phyloP scores from a whole-genome alignment of 2,113 vertebrate genomes.

The Apistogramma diplotaenia region DNA sequence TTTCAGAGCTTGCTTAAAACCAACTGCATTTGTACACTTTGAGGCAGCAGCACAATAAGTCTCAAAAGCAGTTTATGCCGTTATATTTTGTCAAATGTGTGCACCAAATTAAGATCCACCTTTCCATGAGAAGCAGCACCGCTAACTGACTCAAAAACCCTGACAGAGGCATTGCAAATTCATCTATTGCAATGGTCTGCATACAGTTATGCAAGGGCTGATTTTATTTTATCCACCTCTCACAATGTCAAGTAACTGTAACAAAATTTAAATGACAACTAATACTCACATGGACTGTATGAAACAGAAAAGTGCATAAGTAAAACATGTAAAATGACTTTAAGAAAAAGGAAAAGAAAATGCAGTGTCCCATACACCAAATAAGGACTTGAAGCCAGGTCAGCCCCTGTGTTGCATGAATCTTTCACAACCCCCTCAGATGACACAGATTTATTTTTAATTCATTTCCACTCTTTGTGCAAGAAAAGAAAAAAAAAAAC shows the following conservation, averaged over 20 bases:
- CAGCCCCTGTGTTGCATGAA: not conserved
- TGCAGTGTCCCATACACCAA: not conserved
- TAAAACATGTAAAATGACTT: not conserved
- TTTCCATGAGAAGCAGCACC: not conserved
- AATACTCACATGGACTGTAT: not conserved
- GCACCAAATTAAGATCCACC: not conserved
- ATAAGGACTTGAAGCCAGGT: not conserved
- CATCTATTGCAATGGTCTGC: not conserved
- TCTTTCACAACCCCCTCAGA: slow-evolving; percentile 11
- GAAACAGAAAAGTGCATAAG: not conserved
- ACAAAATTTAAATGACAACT: not conserved
- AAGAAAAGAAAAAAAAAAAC: too few relatives aligned
- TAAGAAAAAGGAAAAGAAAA: not conserved
- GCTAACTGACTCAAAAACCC: not conserved
- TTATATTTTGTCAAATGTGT: not conserved
- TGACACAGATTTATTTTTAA: not conserved
- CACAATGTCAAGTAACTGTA: not conserved
- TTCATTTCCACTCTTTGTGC: not conserved
- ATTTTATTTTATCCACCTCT: not conserved
- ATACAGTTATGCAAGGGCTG: not conserved
- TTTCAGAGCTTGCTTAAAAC: not conserved
- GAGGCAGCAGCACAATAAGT: not conserved
- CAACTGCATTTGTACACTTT: not conserved
- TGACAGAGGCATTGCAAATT: not conserved
- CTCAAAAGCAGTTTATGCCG: not conserved